Evolutionary conservation across 2,888 invertebrate species (phyloP).

Genomic region (Drosophila barbarae): DNA sequence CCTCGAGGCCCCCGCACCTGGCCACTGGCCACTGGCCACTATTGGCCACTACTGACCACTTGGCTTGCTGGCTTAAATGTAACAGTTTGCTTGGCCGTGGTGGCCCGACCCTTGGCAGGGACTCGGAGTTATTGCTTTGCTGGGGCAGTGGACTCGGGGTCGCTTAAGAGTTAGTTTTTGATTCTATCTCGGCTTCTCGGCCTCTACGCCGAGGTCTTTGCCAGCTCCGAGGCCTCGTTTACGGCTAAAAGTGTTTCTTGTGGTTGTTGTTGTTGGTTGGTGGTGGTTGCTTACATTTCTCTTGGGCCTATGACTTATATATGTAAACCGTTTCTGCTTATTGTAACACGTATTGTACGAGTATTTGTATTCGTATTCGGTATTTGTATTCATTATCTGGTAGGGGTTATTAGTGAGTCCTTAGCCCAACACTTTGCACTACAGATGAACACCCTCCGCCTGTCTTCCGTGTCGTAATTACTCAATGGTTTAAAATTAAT

Average conservation of each 20-base stretch:
- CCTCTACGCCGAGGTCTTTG: constrained; percentile 4
- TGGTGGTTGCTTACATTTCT: constrained; percentile 61
- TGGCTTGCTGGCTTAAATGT: constrained; percentile 52
- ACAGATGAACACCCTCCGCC: constrained; percentile 55
- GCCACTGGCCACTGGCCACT: constrained; percentile 8
- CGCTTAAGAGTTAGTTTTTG: constrained; percentile 38
- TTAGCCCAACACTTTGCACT: constrained; percentile 56
- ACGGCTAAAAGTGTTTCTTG: constrained; percentile 59
- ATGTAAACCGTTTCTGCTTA: constrained; percentile 63
- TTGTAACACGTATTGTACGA: constrained; percentile 55
- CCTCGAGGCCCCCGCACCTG: constrained; percentile 8
- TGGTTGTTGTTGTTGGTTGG: constrained; percentile 25
- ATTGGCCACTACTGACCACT: constrained; percentile 7
- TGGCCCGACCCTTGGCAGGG: constrained; percentile 22
- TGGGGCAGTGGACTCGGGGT: constrained; percentile 13
- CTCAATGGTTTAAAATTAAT: constrained; percentile 63
- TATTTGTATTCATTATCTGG: constrained; percentile 23
- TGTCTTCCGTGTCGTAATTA: constrained; percentile 31
- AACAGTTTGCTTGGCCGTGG: constrained; percentile 49
- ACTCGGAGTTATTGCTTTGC: constrained; percentile 25
- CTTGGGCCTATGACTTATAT: constrained; percentile 68
- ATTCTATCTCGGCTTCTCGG: constrained; percentile 24
- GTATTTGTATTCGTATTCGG: constrained; percentile 29
- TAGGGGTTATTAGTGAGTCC: constrained; percentile 26
- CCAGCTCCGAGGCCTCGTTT: constrained; percentile 35